Conservation (phyloP, 1,140 invertebrate species). For the Armadillidium nasatum region DNA sequence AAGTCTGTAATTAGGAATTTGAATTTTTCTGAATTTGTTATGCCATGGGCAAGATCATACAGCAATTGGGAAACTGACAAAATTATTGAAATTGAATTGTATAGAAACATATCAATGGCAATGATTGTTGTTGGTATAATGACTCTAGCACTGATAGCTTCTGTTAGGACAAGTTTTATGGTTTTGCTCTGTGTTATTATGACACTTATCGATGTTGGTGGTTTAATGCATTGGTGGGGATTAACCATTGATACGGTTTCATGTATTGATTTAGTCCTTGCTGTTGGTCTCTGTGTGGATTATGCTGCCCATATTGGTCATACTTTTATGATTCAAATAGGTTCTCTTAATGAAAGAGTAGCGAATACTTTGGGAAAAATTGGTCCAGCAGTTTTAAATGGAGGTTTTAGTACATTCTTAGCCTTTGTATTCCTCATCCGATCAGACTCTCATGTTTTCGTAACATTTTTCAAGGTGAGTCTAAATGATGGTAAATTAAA, state of each 20-base stretch:
- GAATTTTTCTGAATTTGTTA: constrained; percentile 60
- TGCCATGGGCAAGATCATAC: constrained; percentile 62
- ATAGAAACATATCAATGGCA: constrained; percentile 72
- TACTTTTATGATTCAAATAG: constrained; percentile 63
- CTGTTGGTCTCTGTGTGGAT: constrained; percentile 82
- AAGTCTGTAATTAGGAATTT: constrained; percentile 56
- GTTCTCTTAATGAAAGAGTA: constrained; percentile 59
- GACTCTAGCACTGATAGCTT: constrained; percentile 72
- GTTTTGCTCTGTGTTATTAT: constrained; percentile 71
- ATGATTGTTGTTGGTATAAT: constrained; percentile 74
- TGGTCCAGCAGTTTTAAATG: constrained; percentile 72
- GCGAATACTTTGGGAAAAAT: constrained; percentile 67
- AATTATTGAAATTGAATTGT: constrained; percentile 67
- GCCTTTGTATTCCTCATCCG: constrained; percentile 66
- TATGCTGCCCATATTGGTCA: constrained; percentile 82
- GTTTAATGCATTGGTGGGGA: constrained; percentile 76
- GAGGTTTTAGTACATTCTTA: constrained; percentile 72
- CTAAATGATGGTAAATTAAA: too few relatives aligned
- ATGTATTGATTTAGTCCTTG: constrained; percentile 74
- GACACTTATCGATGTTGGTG: constrained; percentile 71
- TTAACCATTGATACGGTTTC: constrained; percentile 79
- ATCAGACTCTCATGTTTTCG: constrained; percentile 72
- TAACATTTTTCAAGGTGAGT: constrained; percentile 68
- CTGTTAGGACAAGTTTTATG: constrained; percentile 63
- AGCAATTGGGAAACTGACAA: constrained; percentile 72